Conservation (phyloP, 2,113 vertebrate species). For the Pachycephala philippinensis region DNA sequence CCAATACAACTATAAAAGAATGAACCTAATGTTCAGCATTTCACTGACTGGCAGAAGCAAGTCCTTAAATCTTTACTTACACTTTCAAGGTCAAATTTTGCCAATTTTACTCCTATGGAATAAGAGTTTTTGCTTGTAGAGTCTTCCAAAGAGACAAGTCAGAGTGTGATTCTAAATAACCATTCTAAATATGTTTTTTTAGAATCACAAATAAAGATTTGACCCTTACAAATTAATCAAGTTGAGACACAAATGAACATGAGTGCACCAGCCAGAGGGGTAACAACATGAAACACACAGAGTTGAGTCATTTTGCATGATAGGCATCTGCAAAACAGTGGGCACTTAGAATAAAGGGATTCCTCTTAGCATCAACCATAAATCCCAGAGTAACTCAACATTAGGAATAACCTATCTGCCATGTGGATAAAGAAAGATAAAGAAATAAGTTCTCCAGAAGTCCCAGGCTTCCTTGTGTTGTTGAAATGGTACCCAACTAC, state of each 20-base stretch:
- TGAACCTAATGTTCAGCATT: background rate
- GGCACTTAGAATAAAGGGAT: background rate
- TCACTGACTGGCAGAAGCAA: background rate
- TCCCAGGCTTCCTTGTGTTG: background rate
- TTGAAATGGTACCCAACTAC: background rate
- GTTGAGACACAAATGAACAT: background rate
- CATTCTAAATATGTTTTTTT: background rate
- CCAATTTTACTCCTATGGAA: background rate
- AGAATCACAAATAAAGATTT: background rate
- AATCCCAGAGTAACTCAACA: background rate
- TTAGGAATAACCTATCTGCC: background rate
- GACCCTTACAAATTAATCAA: background rate
- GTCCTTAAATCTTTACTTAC: background rate
- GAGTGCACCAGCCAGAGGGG: background rate
- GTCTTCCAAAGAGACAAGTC: background rate
- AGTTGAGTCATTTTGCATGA: background rate
- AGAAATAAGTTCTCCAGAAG: background rate
- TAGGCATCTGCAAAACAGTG: background rate
- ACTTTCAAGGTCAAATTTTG: background rate
- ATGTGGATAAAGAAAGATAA: background rate
- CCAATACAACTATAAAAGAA: background rate
- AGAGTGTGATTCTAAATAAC: background rate
- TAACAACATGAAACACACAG: background rate
- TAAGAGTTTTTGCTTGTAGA: background rate
- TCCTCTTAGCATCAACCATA: background rate